These are phyloP conservation scores for Lophura nycthemera DNA, from an alignment of 2,113 vertebrate species.

Conservation along the genomic window DNA sequence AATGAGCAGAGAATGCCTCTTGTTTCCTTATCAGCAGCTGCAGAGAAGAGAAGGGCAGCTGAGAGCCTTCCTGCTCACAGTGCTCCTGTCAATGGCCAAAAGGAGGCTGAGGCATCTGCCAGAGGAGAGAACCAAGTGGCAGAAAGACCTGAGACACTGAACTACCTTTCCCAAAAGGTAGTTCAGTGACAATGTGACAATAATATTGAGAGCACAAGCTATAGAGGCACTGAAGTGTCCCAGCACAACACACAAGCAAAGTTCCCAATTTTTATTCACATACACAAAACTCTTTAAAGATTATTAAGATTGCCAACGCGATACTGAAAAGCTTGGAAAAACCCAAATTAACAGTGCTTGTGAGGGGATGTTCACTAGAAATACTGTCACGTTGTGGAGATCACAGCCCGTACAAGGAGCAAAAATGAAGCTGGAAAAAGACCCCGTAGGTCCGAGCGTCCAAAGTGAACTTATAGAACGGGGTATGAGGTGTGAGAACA, in stretches of 20 bases:
- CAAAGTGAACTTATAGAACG: fast-evolving
- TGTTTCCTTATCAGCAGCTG: not conserved
- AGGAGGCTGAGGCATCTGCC: not conserved
- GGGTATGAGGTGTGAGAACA: fast-evolving
- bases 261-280: not conserved
- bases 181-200: too few species aligned
- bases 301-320: not conserved
- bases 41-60: not conserved
- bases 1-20: not conserved
- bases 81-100: not conserved
- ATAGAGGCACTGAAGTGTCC: not conserved
- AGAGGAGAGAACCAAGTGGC: not conserved
- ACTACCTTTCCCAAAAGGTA: not conserved
- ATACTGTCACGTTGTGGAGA: not conserved
- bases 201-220: not conserved
- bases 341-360: not conserved
- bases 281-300: not conserved
- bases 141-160: not conserved
- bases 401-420: not conserved
- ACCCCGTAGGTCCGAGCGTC: fast-evolving
- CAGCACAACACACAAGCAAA: not conserved
- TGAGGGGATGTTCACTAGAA: not conserved
- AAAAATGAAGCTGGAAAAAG: not conserved
- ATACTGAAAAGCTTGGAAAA: not conserved
- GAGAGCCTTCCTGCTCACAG: not conserved